phyloP scores from a whole-genome alignment of 2,797 vertebrate genomes.

The Odontamblyopus rebecca region DNA sequence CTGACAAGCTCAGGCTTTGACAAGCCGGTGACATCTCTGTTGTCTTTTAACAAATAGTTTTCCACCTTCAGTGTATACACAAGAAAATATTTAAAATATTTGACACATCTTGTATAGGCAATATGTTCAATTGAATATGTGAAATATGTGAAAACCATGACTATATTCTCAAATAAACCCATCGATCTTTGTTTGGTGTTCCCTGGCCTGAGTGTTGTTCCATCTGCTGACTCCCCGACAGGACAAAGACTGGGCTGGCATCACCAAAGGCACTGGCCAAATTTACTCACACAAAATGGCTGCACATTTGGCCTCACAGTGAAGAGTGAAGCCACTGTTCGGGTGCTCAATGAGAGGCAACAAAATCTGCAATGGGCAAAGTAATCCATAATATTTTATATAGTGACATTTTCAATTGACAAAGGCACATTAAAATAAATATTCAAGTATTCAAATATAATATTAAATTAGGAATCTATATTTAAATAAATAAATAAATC shows the following conservation, averaged over 20 bases:
- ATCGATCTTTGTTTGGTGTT: slow-evolving; percentile 34
- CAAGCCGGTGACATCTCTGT: background rate
- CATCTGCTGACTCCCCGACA: slow-evolving; percentile 51
- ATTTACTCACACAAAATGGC: slow-evolving; percentile 28
- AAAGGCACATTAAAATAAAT: background rate
- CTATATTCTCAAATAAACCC: background rate
- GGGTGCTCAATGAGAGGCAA: slow-evolving; percentile 45
- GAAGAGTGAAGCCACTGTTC: slow-evolving; percentile 45
- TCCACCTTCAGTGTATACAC: background rate
- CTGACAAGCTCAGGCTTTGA: no score
- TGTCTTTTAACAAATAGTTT: background rate
- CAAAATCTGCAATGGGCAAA: slow-evolving; percentile 32
- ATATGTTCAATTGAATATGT: no score
- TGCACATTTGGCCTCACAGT: slow-evolving; percentile 49
- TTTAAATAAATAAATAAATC: no score
- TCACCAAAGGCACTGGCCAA: slow-evolving; percentile 38
- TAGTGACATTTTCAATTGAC: background rate
- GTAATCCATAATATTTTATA: background rate
- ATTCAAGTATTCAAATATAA: background rate
- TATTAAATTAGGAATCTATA: no score
- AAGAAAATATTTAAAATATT: background rate
- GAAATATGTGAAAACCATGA: background rate
- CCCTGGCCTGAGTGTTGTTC: slow-evolving; percentile 37
- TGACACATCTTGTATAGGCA: background rate
- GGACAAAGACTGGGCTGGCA: slow-evolving; percentile 45